A percentile compares a stretch with the other conserved stretches of the same genome.
phyloP scores from a whole-genome alignment of 2,888 invertebrate genomes.

The Polyommatus iphigenia region DNA sequence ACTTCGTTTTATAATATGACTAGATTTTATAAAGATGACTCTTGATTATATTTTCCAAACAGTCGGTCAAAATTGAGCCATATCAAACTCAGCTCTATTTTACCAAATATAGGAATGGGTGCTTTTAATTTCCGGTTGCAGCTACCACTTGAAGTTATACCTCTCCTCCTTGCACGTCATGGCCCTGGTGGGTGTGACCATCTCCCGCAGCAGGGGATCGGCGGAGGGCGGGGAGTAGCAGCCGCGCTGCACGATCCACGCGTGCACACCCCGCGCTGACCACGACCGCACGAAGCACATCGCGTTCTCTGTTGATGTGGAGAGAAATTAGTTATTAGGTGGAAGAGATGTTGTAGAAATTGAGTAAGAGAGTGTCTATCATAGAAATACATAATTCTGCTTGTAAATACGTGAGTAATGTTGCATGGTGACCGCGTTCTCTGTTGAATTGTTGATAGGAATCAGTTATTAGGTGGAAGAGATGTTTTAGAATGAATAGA shows the following conservation, averaged over 20 bases:
- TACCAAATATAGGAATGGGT: too few species aligned
- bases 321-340: not conserved
- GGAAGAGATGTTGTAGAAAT: not conserved
- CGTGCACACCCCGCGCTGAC: conserved; percentile 59
- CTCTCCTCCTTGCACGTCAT: conserved; percentile 65
- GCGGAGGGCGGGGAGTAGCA: conserved; percentile 55
- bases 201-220: conserved; percentile 52
- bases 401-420: too few species aligned
- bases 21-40: not conserved
- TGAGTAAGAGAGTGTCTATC: too few species aligned
- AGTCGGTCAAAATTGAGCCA: too few species aligned
- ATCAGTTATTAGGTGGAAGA: not conserved
- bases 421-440: conserved; percentile 51
- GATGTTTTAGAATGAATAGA: not conserved
- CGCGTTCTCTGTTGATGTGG: conserved; percentile 53
- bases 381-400: too few species aligned
- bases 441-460: conserved; percentile 44
- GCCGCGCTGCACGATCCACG: conserved; percentile 72
- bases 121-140: too few species aligned
- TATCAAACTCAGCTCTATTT: too few species aligned
- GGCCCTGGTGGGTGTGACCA: conserved; percentile 56
- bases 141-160: conserved; percentile 43
- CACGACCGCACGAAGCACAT: conserved; percentile 73
- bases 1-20: too few species aligned
- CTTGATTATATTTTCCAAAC: too few species aligned